Percentiles rank a stretch among this genome's conserved stretches.
Evolutionary conservation across 2,113 vertebrate species (phyloP).

Genomic region (Seriola aureovittata): DNA sequence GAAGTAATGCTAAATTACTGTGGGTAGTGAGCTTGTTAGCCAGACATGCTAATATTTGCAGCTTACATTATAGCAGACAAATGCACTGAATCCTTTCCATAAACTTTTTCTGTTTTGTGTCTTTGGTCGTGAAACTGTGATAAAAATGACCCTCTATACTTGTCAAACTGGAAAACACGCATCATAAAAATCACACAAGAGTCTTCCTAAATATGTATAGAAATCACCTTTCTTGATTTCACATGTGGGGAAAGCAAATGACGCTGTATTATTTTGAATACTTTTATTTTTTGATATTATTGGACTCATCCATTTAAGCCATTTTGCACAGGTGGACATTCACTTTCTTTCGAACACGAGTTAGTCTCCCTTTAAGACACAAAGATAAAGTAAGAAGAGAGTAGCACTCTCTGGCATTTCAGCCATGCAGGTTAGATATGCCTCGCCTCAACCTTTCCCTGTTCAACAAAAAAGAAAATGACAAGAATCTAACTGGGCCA

Average conservation of each 20-base stretch:
- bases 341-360: not conserved
- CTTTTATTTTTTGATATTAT: not conserved
- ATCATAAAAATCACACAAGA: no score
- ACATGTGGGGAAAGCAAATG: not conserved
- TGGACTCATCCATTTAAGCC: not conserved
- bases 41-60: not conserved
- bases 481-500: slow-evolving; percentile 28
- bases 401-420: slow-evolving; percentile 49
- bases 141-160: no score
- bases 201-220: not conserved
- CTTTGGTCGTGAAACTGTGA: not conserved
- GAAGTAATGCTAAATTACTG: no score
- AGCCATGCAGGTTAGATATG: slow-evolving; percentile 41
- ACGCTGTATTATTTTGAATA: no score
- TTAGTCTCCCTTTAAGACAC: slow-evolving; percentile 31
- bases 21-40: no score
- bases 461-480: slow-evolving; percentile 11
- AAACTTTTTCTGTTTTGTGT: not conserved
- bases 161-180: not conserved
- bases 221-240: not conserved
- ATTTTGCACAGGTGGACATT: not conserved
- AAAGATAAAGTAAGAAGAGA: slow-evolving; percentile 28
- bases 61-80: no score
- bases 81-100: not conserved
- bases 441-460: slow-evolving; percentile 41